These are phyloP conservation scores for Tarsius wallacei DNA, from an alignment of 2,797 vertebrate genomes.

Conservation along the genomic window DNA sequence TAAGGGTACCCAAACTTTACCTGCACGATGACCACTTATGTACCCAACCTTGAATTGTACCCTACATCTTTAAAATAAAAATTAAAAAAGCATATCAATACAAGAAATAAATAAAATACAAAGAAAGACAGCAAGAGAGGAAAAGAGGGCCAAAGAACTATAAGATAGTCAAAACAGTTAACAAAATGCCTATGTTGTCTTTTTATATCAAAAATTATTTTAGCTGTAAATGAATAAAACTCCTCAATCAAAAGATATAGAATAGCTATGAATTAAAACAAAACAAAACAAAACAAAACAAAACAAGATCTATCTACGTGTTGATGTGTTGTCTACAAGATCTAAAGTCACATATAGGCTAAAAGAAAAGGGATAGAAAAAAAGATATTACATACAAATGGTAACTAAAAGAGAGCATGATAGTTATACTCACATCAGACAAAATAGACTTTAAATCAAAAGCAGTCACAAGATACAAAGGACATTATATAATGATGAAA, in stretches of 20 bases:
- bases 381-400: neutral
- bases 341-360: neutral
- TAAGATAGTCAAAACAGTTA: neutral
- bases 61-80: neutral
- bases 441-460: neutral
- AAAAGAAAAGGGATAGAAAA: neutral
- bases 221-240: neutral
- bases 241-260: neutral
- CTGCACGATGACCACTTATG: too few relatives aligned
- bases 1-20: too few relatives aligned
- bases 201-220: neutral
- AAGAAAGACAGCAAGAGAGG: neutral
- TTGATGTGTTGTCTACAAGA: neutral
- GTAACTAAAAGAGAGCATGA: neutral
- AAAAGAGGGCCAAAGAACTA: neutral
- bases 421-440: neutral
- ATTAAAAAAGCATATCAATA: neutral
- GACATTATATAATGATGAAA: neutral
- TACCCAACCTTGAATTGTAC: too few relatives aligned
- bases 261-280: neutral
- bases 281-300: too few relatives aligned
- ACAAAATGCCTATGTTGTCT: neutral
- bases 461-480: neutral
- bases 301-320: neutral
- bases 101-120: neutral